phyloP scores from a whole-genome alignment of 2,888 invertebrate species.

The Lasioglossum figueresi region DNA sequence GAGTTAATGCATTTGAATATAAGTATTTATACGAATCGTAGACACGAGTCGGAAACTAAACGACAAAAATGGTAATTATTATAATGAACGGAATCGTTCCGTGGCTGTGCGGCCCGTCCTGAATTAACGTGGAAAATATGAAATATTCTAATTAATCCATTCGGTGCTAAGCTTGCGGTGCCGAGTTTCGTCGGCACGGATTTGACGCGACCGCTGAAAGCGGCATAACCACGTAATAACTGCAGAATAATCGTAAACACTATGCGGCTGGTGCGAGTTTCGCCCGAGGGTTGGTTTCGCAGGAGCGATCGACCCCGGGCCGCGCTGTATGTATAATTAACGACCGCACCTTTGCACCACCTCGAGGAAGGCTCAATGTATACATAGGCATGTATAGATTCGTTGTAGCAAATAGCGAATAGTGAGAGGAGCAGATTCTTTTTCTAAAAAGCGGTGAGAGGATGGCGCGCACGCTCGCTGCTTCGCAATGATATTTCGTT shows the following conservation, averaged over 20 bases:
- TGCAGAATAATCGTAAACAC: neutral
- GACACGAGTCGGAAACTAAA: no score
- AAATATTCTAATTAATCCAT: neutral
- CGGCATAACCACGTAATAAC: neutral
- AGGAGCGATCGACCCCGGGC: neutral
- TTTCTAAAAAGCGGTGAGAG: slow-evolving; percentile 15
- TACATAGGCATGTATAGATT: slow-evolving; percentile 59
- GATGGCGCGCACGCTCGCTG: slow-evolving; percentile 9
- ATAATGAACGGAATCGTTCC: no score
- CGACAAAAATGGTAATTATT: no score
- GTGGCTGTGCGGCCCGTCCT: neutral
- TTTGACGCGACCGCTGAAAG: neutral
- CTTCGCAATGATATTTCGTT: slow-evolving; percentile 53
- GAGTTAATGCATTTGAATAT: no score
- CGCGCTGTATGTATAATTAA: slow-evolving; percentile 32
- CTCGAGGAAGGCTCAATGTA: slow-evolving; percentile 73
- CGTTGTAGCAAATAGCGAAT: slow-evolving; percentile 38
- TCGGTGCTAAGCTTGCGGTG: neutral
- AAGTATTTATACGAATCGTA: no score
- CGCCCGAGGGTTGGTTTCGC: neutral
- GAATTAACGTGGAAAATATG: neutral
- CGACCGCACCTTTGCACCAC: slow-evolving; percentile 39
- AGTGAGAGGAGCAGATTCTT: slow-evolving; percentile 29
- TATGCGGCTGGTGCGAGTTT: neutral
- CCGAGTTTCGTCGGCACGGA: neutral